These are phyloP conservation scores for Chelonoidis abingdonii DNA, from an alignment of 2,113 vertebrate genomes.

Conservation along the genomic window DNA sequence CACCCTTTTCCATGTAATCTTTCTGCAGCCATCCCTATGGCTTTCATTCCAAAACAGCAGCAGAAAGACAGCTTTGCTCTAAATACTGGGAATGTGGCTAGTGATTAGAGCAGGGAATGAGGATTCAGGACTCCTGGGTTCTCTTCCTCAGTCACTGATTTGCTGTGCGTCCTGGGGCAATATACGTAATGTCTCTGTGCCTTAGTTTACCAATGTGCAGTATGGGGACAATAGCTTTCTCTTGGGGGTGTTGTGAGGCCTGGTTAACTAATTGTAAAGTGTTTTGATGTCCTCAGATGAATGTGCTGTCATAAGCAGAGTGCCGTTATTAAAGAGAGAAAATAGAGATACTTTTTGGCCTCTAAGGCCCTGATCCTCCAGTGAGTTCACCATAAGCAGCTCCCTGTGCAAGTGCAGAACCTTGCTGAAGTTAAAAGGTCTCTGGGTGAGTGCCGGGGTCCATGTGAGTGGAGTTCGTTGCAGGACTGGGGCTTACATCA, in stretches of 20 bases:
- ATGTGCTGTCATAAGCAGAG: fast-evolving
- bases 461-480: neutral
- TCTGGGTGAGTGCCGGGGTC: neutral
- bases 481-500: constrained; percentile 12
- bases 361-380: no score
- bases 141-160: neutral
- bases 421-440: fast-evolving
- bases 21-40: neutral
- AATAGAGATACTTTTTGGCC: no score
- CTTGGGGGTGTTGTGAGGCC: neutral
- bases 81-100: neutral
- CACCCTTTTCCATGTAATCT: neutral
- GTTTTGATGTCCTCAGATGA: neutral
- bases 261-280: constrained; percentile 1
- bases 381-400: neutral
- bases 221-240: neutral
- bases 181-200: neutral
- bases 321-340: neutral
- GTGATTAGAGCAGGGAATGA: neutral
- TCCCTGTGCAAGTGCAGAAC: neutral
- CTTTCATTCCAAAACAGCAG: neutral
- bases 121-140: neutral
- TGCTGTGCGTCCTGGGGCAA: neutral
- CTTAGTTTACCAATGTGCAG: neutral
- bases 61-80: neutral